Base-by-base conservation (phyloP, 2,113 vertebrate species). In the Genyomyrus donnyi region DNA sequence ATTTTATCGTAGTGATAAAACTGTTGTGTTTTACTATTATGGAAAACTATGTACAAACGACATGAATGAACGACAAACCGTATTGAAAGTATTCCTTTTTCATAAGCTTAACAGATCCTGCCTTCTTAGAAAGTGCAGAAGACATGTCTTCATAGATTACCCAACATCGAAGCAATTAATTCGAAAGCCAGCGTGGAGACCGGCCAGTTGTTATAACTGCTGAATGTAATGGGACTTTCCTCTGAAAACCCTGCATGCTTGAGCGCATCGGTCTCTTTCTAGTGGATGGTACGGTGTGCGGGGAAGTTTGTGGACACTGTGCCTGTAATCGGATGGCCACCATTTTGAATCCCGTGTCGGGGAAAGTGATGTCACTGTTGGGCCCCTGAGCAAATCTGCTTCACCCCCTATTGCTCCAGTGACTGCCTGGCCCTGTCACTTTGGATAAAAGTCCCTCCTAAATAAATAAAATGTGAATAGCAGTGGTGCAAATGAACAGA, bases 101-200 rank as follows among this genome's bases (percentile, higher is more conserved):
- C 48, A 27, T 50, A 49, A n/a, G 45, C 24, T 24, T 86, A 89
- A 52, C 7, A 77, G n/a, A 50, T 27, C 48, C 88, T 77, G 10
- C 66, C 46, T 53, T 88, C 66, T 77, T 46, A 88, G 46, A 52
- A n/a, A 89, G 50, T 77, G 74, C 90, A 91, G 89, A 88, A 88
- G 90, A 91, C 87, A 62, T 70, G 62, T 90, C 91, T 91, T 91
- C 90, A 90, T 87, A 91, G 91, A 83, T 91, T 89, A 84, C 91
- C 91, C 91, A 91, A 90, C 90, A 89, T 88, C 88, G 77, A 66
- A 24, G 91, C 85, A 90, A 50, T 88, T 93, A 88, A 84, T 91
- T 90, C 45, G 49, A n/a, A 90, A 83, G 27, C 52, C 90, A 86
- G 84, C 88, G 10, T 46, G 45, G n/a, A n/a, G 87, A 85, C 62